A percentile compares a stretch with the other conserved stretches of the same genome.
phyloP scores from a whole-genome alignment of 2,797 vertebrate genomes.

The Petrocephalus schoutedeni region DNA sequence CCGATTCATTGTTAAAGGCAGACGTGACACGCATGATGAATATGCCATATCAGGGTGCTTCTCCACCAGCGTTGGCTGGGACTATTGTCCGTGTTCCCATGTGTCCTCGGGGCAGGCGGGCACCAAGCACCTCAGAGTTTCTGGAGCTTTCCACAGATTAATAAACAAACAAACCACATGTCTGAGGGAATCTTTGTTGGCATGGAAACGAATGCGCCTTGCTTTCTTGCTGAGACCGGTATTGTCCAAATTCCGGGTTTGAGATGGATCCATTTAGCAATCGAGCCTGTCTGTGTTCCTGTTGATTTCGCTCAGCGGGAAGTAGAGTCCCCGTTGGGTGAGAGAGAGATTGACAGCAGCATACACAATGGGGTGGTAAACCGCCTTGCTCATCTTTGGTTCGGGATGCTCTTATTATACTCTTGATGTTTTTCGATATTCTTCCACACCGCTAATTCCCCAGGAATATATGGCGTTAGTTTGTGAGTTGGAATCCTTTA shows the following conservation, averaged over 20 bases:
- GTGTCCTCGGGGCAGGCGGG: neutral
- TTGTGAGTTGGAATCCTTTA: neutral
- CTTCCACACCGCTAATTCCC: neutral
- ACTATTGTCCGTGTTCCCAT: neutral
- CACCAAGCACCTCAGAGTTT: neutral
- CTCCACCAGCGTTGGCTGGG: neutral
- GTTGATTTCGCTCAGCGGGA: slow-evolving; percentile 9
- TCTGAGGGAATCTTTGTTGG: slow-evolving; percentile 3
- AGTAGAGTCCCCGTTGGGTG: neutral
- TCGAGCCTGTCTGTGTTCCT: slow-evolving; percentile 8
- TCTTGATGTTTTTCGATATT: neutral
- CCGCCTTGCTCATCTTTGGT: neutral
- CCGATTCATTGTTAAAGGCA: neutral
- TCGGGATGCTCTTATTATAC: neutral
- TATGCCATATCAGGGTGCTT: neutral
- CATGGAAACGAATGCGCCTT: neutral
- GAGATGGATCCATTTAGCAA: slow-evolving; percentile 22
- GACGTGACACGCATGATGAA: neutral
- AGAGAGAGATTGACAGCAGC: slow-evolving; percentile 17
- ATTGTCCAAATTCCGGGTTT: slow-evolving; percentile 14
- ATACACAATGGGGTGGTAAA: slow-evolving; percentile 3
- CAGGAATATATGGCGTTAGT: neutral
- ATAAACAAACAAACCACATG: neutral
- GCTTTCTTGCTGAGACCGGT: slow-evolving; percentile 1
- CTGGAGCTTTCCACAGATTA: neutral